A percentile compares a stretch with the other conserved stretches of the same genome.
These are phyloP conservation scores for Beroe forskalii DNA, from an alignment of 37 sponge, comb jelly and placozoan genomes.

Conservation along the genomic window DNA sequence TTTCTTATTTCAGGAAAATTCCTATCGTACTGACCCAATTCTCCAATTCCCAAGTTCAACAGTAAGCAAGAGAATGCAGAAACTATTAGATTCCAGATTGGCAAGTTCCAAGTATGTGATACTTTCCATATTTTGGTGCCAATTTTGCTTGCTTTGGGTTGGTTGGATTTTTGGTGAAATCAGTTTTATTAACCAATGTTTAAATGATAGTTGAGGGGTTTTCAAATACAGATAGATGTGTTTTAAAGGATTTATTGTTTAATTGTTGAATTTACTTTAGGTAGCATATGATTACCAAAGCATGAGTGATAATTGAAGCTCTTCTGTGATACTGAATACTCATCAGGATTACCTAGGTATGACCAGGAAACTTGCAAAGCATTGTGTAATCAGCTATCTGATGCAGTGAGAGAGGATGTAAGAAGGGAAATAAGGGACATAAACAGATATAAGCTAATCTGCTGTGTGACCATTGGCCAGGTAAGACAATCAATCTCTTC, in stretches of 20 bases:
- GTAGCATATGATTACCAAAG: too few species aligned
- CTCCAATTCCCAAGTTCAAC: slow-evolving; percentile 12
- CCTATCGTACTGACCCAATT: not conserved
- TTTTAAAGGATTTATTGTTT: not conserved
- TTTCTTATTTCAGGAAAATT: slow-evolving; percentile 34
- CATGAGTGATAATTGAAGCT: too few species aligned
- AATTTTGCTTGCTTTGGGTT: too few species aligned
- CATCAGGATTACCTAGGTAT: slow-evolving; percentile 18
- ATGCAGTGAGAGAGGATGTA: slow-evolving; percentile 18
- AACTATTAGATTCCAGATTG: not conserved
- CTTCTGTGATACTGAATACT: too few species aligned
- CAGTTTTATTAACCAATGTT: not conserved
- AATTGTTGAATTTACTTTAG: not conserved
- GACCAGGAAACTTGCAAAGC: slow-evolving; percentile 33
- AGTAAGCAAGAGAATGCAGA: slow-evolving; percentile 24
- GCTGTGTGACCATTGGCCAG: slow-evolving; percentile 53
- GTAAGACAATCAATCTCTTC: too few species aligned
- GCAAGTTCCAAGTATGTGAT: not conserved
- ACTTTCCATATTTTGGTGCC: too few species aligned
- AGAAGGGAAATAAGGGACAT: slow-evolving; percentile 44
- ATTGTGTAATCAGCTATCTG: slow-evolving; percentile 1
- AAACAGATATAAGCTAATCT: slow-evolving; percentile 9
- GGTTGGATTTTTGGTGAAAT: not conserved
- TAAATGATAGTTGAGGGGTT: too few species aligned
- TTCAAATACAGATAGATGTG: not conserved